Evolutionary conservation across 2,113 vertebrate species (phyloP).

Genomic region (Macheiramphus alcinus): DNA sequence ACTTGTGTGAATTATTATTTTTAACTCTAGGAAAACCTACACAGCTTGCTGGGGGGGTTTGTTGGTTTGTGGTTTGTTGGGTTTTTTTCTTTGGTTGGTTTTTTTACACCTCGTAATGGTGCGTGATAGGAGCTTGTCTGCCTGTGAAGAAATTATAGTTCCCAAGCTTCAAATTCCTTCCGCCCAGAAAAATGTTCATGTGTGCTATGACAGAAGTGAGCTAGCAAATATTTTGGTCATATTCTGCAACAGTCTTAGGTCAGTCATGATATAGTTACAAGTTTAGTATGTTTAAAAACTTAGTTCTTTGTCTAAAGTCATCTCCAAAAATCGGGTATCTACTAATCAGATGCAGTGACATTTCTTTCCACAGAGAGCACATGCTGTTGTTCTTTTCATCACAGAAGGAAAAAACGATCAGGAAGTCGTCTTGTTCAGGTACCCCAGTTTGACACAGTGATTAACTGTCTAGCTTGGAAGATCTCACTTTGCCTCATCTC

Average conservation of each 20-base stretch:
- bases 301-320: neutral
- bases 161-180: neutral
- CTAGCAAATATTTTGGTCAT: neutral
- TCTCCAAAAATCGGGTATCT: neutral
- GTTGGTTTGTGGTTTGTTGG: neutral
- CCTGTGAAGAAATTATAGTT: neutral
- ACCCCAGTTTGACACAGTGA: neutral
- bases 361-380: neutral
- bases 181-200: neutral
- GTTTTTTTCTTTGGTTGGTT: neutral
- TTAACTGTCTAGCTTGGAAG: neutral
- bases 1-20: neutral
- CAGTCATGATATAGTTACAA: neutral
- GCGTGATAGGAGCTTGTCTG: neutral
- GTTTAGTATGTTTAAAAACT: neutral
- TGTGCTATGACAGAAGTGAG: neutral
- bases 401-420: neutral
- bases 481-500: neutral
- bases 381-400: accelerated
- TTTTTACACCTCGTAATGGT: neutral
- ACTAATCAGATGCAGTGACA: accelerated
- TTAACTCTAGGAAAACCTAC: neutral
- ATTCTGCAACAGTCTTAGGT: neutral
- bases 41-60: neutral
- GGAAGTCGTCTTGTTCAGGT: neutral